phyloP scores from a whole-genome alignment of 2,113 vertebrate genomes.

The Hylia prasina region DNA sequence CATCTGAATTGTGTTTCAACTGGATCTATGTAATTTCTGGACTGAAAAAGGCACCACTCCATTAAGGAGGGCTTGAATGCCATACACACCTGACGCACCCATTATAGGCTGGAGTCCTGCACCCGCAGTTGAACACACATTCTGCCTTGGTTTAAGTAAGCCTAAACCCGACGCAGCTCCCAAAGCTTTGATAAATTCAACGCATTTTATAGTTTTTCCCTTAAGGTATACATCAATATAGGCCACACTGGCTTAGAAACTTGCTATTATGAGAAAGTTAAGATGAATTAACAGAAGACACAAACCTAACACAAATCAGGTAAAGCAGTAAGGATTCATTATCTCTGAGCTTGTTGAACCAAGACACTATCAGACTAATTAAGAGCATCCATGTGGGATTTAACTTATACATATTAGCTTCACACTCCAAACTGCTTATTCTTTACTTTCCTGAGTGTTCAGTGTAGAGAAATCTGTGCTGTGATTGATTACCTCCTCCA shows the following conservation, averaged over 20 bases:
- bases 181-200: background rate
- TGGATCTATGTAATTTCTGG: background rate
- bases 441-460: background rate
- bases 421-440: background rate
- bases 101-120: background rate
- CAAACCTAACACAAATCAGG: background rate
- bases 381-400: background rate
- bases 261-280: background rate
- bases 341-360: background rate
- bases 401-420: background rate
- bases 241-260: background rate
- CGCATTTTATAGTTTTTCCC: background rate
- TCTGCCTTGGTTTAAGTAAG: background rate
- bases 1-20: background rate
- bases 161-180: background rate
- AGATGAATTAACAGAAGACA: background rate
- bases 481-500: slow-evolving; percentile 27
- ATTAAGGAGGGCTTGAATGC: background rate
- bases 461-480: background rate
- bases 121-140: background rate
- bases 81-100: background rate
- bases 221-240: background rate
- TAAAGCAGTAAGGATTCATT: background rate
- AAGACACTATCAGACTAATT: background rate
- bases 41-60: background rate